phyloP scores from a whole-genome alignment of 2,113 vertebrate species.

The Chloebia gouldiae region DNA sequence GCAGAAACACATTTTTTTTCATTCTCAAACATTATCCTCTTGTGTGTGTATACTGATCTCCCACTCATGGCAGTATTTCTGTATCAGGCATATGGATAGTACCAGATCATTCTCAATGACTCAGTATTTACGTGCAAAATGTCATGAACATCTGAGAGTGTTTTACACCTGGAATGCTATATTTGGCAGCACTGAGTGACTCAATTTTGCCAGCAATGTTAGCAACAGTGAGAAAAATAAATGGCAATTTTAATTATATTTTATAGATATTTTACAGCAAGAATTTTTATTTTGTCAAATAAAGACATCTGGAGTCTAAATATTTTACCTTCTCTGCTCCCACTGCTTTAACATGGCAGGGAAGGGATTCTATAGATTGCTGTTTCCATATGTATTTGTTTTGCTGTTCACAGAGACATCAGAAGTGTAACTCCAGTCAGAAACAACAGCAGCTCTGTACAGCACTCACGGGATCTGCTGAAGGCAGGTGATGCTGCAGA shows the following conservation, averaged over 20 bases:
- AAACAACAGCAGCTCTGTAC: neutral
- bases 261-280: conserved; percentile 20
- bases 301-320: conserved; percentile 63
- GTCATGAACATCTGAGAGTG: conserved; percentile 57
- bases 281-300: conserved; percentile 55
- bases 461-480: neutral
- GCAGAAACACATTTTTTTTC: neutral
- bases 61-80: conserved; percentile 44
- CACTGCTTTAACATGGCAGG: conserved; percentile 4
- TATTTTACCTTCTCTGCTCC: conserved; percentile 56
- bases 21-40: conserved; percentile 22
- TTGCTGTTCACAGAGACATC: neutral
- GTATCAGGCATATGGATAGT: conserved; percentile 57
- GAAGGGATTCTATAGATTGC: neutral
- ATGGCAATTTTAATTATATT: conserved; percentile 50
- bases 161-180: conserved; percentile 61
- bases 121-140: conserved; percentile 61
- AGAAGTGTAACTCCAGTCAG: neutral
- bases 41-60: conserved; percentile 27
- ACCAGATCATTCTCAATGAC: conserved; percentile 58
- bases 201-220: conserved; percentile 33
- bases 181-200: conserved; percentile 39
- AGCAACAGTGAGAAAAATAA: conserved; percentile 18
- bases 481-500: neutral
- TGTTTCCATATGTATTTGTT: neutral